Conservation (phyloP, 2,888 invertebrate genomes). For the Lycocerus yunnanus region DNA sequence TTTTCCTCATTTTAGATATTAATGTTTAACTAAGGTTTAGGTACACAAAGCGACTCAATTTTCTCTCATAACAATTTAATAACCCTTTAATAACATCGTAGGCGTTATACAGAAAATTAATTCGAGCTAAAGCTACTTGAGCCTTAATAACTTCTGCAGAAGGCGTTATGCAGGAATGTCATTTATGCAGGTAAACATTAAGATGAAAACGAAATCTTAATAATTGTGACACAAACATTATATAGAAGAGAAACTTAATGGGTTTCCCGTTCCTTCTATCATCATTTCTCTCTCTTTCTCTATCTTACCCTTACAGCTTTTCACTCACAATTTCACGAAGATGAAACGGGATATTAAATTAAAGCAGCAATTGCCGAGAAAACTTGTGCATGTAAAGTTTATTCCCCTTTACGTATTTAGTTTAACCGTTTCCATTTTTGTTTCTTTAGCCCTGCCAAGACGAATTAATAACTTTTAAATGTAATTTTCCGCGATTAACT, state of each 20-base stretch:
- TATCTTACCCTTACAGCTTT: slow-evolving; percentile 19
- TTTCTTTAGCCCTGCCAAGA: slow-evolving; percentile 34
- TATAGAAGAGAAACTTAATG: slow-evolving; percentile 39
- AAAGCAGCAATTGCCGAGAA: slow-evolving; percentile 45
- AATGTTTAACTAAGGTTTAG: slow-evolving; percentile 25
- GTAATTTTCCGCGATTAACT: slow-evolving; percentile 50
- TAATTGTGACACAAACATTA: slow-evolving; percentile 53
- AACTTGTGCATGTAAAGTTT: slow-evolving; percentile 42
- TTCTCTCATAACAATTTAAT: slow-evolving; percentile 52
- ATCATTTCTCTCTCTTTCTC: slow-evolving; percentile 28
- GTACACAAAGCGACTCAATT: slow-evolving; percentile 34
- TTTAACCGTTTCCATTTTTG: slow-evolving; percentile 35
- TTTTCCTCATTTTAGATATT: slow-evolving; percentile 22
- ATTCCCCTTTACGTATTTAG: slow-evolving; percentile 33
- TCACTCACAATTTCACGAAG: slow-evolving; percentile 32
- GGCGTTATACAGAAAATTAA: slow-evolving; percentile 50
- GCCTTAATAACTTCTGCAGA: slow-evolving; percentile 44
- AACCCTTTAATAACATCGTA: slow-evolving; percentile 49
- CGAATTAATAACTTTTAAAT: slow-evolving; percentile 50
- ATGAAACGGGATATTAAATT: slow-evolving; percentile 46
- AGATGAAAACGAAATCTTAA: slow-evolving; percentile 54
- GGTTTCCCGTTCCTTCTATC: slow-evolving; percentile 36
- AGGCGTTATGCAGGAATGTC: slow-evolving; percentile 43
- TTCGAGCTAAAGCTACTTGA: slow-evolving; percentile 45
- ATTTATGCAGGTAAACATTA: slow-evolving; percentile 49